Percentiles rank a stretch among this genome's conserved stretches.
Conservation (phyloP, 1,140 invertebrate genomes). For the Leucophenga varia region DNA sequence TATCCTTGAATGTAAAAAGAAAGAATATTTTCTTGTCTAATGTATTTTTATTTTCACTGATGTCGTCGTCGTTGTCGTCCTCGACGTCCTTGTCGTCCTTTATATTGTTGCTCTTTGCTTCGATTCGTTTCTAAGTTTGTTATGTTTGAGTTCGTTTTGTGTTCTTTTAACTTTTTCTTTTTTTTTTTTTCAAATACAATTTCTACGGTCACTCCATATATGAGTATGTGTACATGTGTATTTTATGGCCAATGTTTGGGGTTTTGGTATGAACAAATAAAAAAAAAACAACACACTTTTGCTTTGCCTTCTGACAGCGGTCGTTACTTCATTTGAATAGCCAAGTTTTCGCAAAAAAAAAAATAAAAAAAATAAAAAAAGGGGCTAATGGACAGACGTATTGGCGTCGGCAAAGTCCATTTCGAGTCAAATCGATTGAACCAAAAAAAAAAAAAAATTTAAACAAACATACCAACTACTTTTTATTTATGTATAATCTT, state of each 20-base stretch:
- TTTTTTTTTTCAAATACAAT: no score
- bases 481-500: no score
- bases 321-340: constrained; percentile 3
- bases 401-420: no score
- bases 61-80: constrained; percentile 46
- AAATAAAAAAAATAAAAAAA: no score
- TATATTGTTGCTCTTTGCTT: constrained; percentile 30
- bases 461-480: no score
- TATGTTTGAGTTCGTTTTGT: neutral
- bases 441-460: no score
- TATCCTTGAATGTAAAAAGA: no score
- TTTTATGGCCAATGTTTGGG: constrained; percentile 45
- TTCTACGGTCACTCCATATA: no score
- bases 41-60: constrained; percentile 43
- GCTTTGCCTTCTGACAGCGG: constrained; percentile 34
- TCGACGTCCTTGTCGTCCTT: neutral
- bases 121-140: neutral
- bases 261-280: constrained; percentile 33
- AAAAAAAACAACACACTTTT: constrained; percentile 21
- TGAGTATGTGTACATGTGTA: constrained; percentile 23
- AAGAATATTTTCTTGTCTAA: constrained; percentile 54
- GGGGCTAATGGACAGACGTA: no score
- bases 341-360: no score
- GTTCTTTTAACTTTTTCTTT: neutral
- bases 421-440: no score